Evolutionary conservation across 2,888 invertebrate species (phyloP).

Genomic region (Caenorhabditis virilis): DNA sequence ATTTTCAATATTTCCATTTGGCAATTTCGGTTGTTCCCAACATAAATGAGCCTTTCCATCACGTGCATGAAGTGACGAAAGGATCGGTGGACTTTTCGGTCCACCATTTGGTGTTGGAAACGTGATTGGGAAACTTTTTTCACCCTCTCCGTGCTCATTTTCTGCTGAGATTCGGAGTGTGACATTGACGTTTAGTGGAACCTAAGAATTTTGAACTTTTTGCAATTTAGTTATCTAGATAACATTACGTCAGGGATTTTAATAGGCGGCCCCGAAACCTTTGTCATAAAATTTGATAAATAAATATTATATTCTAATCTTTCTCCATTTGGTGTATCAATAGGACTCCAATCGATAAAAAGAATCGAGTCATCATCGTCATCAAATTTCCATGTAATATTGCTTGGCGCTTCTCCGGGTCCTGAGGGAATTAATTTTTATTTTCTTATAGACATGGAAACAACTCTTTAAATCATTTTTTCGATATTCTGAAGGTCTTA

Average conservation of each 20-base stretch:
- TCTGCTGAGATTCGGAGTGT: constrained; percentile 40
- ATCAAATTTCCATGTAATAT: constrained; percentile 42
- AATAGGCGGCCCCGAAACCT: constrained; percentile 29
- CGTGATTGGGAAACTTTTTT: constrained; percentile 32
- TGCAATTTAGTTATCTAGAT: background rate
- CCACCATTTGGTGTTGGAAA: constrained; percentile 47
- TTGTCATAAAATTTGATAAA: constrained; percentile 29
- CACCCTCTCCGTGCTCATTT: constrained; percentile 47
- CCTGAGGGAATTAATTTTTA: constrained; percentile 12
- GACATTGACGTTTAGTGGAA: constrained; percentile 42
- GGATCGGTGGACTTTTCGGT: constrained; percentile 29
- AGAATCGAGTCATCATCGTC: constrained; percentile 34
- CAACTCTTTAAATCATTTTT: background rate
- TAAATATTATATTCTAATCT: constrained; percentile 30
- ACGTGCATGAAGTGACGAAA: constrained; percentile 22
- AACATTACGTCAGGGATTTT: constrained; percentile 28
- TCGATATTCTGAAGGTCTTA: background rate
- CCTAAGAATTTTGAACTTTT: constrained; percentile 21
- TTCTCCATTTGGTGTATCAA: constrained; percentile 43
- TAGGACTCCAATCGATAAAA: constrained; percentile 37
- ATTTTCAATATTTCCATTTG: constrained; percentile 24
- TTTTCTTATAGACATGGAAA: background rate
- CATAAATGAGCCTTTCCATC: constrained; percentile 19
- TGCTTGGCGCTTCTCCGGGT: constrained; percentile 46
- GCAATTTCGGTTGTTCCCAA: constrained; percentile 21